Evolutionary conservation across 2,797 vertebrate species (phyloP), one percentile per base, ranked within the genome.

Genomic region (Acanthis flammea): DNA sequence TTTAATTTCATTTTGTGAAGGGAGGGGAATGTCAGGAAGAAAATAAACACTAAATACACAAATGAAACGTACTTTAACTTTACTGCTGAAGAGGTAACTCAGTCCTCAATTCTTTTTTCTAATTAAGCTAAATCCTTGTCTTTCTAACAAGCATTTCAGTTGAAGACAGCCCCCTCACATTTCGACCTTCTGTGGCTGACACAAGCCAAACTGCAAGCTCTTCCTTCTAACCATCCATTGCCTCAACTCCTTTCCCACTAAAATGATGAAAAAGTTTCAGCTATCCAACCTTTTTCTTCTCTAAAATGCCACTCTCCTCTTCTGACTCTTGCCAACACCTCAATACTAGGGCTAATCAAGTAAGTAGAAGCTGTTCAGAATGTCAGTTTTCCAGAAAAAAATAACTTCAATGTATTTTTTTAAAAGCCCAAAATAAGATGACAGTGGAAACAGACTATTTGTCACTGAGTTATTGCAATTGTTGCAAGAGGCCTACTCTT

Each of bases 1-100:
- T 55, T 68, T 58, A 76, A 71, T 93, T 95, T 79, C 85, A 55
- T 37, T 87, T 95, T 89, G 39, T 66, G 57, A 88, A 73, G 63
- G 61, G 58, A 78, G 58, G 55, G 55, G 76, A 87, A 82, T 2
- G 24, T 4, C 3, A 58, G 54, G 31, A 33, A 54, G 39, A 78
- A 91, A 91, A 80, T 37, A 90, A 91, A 83, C 42, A 62, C 19
- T 19, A 57, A 66, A 19, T 22, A 60, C 39, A 88, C 89, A 77
- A 28, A 88, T 1, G 1, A 83, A 86, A 44, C 0, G 0, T 45
- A 39, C 17, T 81, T 45, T 23, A 35, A 41, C 91, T 77, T 76
- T 68, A 82, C 86, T 58, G 53, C 24, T 31, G 45, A 77, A 53
- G 37, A 79, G 30, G 41, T 62, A 90, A 71, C 2, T 10, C 24